Conservation (phyloP, 2,888 invertebrate genomes). For the Drosophila pseudotakahashii region DNA sequence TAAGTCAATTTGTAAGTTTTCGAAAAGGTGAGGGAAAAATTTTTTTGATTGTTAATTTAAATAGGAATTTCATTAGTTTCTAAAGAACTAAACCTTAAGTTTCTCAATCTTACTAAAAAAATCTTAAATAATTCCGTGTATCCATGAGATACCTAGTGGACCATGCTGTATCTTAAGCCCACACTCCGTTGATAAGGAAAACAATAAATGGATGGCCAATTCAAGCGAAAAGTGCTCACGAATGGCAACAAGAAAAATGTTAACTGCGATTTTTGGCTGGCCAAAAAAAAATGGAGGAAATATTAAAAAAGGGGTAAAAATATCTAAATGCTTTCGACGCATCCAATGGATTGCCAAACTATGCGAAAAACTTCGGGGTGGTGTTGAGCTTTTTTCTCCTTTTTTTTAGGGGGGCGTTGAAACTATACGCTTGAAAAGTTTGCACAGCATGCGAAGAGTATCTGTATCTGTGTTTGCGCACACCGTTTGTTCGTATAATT, state of each 20-base stretch:
- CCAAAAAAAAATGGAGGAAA: background rate
- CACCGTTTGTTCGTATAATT: slow-evolving; percentile 54
- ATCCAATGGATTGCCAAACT: slow-evolving; percentile 64
- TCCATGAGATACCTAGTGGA: background rate
- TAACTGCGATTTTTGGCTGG: slow-evolving; percentile 46
- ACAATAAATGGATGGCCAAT: slow-evolving; percentile 61
- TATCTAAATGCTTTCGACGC: slow-evolving; percentile 66
- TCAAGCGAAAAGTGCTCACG: slow-evolving; percentile 61
- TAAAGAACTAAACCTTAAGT: too few species aligned
- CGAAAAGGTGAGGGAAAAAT: background rate
- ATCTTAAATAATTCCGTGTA: background rate
- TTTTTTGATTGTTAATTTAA: too few species aligned
- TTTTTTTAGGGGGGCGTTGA: slow-evolving; percentile 9
- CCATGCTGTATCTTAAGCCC: background rate
- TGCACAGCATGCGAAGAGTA: slow-evolving; percentile 21
- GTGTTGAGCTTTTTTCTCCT: background rate
- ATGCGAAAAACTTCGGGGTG: slow-evolving; percentile 32
- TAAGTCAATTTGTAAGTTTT: background rate
- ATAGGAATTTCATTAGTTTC: too few species aligned
- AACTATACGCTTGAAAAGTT: slow-evolving; percentile 59
- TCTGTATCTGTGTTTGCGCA: slow-evolving; percentile 17
- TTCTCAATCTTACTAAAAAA: too few species aligned
- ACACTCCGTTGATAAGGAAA: background rate
- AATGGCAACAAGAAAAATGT: slow-evolving; percentile 9
- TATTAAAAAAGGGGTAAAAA: slow-evolving; percentile 8